Conservation (phyloP, 1,140 invertebrate species). For the Maconellicoccus hirsutus region DNA sequence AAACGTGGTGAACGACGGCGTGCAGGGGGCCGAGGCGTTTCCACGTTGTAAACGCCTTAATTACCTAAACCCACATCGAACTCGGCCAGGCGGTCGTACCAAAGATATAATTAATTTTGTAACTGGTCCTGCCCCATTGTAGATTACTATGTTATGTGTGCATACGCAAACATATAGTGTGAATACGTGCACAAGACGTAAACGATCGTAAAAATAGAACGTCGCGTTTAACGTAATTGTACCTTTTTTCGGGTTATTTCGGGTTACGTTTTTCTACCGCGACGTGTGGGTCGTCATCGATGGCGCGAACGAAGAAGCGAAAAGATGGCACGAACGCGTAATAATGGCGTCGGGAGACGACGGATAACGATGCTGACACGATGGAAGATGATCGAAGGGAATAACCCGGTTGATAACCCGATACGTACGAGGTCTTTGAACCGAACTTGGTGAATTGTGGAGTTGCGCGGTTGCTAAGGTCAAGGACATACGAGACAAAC, state of each 20-base stretch:
- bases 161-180: too few species aligned
- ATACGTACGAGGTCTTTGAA: not conserved
- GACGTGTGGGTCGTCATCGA: not conserved
- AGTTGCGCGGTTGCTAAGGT: conserved; percentile 7
- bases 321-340: not conserved
- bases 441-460: not conserved
- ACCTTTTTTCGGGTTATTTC: too few species aligned
- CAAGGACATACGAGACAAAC: conserved; percentile 16
- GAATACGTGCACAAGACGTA: too few species aligned
- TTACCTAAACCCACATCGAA: not conserved
- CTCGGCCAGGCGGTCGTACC: too few species aligned
- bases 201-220: too few species aligned
- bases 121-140: too few species aligned
- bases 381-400: not conserved
- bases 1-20: not conserved
- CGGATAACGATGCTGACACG: not conserved
- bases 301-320: not conserved
- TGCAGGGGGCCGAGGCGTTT: not conserved
- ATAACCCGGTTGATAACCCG: not conserved
- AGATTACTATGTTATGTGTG: too few species aligned
- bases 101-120: too few species aligned
- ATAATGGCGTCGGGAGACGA: not conserved
- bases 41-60: not conserved
- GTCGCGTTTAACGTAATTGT: too few species aligned
- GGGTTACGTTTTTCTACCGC: too few species aligned